phyloP scores from a whole-genome alignment of 1,140 invertebrate genomes.

The Campoletis sonorensis region DNA sequence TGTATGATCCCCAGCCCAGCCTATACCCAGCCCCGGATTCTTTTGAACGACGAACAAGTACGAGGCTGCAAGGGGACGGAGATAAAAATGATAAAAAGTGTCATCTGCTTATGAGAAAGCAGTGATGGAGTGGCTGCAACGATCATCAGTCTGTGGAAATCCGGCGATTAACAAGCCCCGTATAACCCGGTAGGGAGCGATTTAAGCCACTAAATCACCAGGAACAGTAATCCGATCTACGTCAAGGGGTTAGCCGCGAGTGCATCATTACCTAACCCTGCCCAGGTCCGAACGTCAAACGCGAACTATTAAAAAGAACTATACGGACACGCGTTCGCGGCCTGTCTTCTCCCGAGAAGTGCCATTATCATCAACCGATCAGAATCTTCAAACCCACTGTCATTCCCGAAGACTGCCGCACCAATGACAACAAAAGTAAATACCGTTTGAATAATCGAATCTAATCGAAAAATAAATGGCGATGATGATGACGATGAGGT shows the following conservation, averaged over 20 bases:
- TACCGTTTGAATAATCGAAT: not conserved
- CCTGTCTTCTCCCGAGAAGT: not conserved
- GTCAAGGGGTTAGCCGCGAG: not conserved
- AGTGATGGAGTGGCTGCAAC: not conserved
- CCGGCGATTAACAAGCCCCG: not conserved
- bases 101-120: not conserved
- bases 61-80: too few relatives aligned
- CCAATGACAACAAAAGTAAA: not conserved
- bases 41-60: too few relatives aligned
- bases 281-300: not conserved
- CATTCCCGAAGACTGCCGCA: not conserved
- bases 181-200: not conserved
- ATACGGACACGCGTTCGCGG: not conserved
- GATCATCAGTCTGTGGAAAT: not conserved
- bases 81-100: not conserved
- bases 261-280: not conserved
- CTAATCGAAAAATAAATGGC: too few relatives aligned
- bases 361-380: not conserved
- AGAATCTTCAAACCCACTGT: not conserved
- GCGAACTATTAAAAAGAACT: too few relatives aligned
- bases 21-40: too few relatives aligned
- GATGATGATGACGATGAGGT: constrained; percentile 28
- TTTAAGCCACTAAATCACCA: not conserved
- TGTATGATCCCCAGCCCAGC: too few relatives aligned
- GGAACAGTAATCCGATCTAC: not conserved